Base-by-base conservation (phyloP, 2,113 vertebrate genomes). In the Lepus americanus region DNA sequence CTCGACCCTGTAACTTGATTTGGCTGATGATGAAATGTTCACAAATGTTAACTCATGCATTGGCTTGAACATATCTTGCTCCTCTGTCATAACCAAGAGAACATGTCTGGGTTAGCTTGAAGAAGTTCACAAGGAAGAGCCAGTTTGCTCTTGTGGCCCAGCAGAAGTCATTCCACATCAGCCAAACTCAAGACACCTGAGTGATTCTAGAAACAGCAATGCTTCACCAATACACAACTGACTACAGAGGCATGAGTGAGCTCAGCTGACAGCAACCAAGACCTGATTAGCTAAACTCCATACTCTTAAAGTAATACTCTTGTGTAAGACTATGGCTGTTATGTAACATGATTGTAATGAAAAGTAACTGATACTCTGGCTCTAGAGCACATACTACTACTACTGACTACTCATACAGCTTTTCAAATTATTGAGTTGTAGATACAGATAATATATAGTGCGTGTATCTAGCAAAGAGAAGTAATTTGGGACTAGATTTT, bases 51-150 rank as follows among this genome's bases (percentile, higher is more conserved):
- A 74, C 59, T 64, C 12, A 61, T 9, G 10, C 9, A 27, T 55
- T 66, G 14, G 55, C 69, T 76, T 90, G 39, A 90, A 89, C 89
- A 85, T 13, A 12, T 63, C 23, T 59, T 83, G 39, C 29, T 72
- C 55, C 70, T 94, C 64, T 88, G 36, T 77, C 12, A 23, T 78
- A 39, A 94, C 61, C 63, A 91, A 91, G 31, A 88, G 64, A 83
- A 84, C 33, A 78, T 63, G 63, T 59, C 87, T 81, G 67, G 25
- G 51, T 69, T 82, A 86, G 76, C 69, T 27, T 77, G 39, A 51
- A 19, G 1, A 73, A 83, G 39, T 53, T 64, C 69, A 64, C 2
- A 70, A 61, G 12, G 74, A 95, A 72, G 31, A 86, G 72, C 16
- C 3, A 78, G 2, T 94, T 70, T 76, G 49, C 51, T 77, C 79